Percentiles rank a stretch among this genome's conserved stretches.
phyloP scores from a whole-genome alignment of 2,888 invertebrate genomes.

The Hesperia comma region DNA sequence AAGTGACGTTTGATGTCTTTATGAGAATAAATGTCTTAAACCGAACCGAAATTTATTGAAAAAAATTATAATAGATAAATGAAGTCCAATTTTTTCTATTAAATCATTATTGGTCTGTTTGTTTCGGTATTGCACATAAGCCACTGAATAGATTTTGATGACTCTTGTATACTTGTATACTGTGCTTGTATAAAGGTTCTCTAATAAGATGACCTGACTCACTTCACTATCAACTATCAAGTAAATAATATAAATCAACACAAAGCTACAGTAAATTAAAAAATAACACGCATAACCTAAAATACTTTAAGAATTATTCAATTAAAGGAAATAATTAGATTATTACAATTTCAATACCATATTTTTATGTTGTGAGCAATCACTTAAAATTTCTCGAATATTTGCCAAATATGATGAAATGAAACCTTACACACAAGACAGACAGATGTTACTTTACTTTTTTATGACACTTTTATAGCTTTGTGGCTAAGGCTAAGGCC shows the following conservation, averaged over 20 bases:
- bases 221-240: no score
- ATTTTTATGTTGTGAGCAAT: conserved; percentile 5
- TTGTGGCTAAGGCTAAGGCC: neutral
- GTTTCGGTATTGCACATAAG: no score
- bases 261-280: neutral
- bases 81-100: no score
- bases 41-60: no score
- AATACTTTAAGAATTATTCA: neutral
- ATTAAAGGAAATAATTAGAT: neutral
- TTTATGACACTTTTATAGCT: conserved; percentile 9
- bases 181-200: neutral
- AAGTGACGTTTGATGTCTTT: no score
- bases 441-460: conserved; percentile 14
- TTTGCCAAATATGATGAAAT: conserved; percentile 22
- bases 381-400: conserved; percentile 26
- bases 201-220: neutral
- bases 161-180: no score
- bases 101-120: no score
- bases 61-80: no score
- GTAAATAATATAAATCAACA: no score
- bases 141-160: no score
- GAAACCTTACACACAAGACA: conserved; percentile 7
- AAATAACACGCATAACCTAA: neutral
- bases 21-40: no score
- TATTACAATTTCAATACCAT: conserved; percentile 6